These are phyloP conservation scores for Pectinophora gossypiella DNA, from an alignment of 1,140 invertebrate genomes.

Conservation along the genomic window DNA sequence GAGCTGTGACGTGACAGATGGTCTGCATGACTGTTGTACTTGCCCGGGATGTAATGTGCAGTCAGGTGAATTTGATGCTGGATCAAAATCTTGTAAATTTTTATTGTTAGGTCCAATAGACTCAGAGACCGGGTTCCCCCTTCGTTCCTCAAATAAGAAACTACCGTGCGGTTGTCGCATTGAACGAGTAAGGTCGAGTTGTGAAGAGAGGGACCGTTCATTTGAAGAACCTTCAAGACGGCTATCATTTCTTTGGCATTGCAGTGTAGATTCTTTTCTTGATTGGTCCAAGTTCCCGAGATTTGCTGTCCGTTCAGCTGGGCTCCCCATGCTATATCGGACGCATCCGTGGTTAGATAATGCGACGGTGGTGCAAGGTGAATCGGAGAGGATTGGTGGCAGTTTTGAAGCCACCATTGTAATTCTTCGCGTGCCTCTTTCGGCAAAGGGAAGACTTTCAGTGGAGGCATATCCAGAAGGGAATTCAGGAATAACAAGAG, in stretches of 20 bases:
- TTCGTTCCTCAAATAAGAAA: too few species aligned
- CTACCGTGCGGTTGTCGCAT: too few species aligned
- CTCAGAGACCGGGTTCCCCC: too few species aligned
- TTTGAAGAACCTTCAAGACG: slow-evolving; percentile 29
- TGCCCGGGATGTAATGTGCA: too few species aligned
- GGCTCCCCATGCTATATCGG: slow-evolving; percentile 36
- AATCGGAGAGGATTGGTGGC: slow-evolving; percentile 11
- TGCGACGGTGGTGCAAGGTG: too few species aligned
- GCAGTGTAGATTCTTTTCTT: slow-evolving; percentile 29
- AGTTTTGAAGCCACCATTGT: slow-evolving; percentile 15
- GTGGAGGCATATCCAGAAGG: neutral
- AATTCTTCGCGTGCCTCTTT: neutral
- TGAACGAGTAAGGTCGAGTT: too few species aligned
- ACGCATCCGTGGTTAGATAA: slow-evolving; percentile 38
- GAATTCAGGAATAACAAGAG: neutral
- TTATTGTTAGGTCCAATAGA: too few species aligned
- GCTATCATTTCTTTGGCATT: slow-evolving; percentile 43
- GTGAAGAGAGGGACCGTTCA: too few species aligned
- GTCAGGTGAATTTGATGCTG: too few species aligned
- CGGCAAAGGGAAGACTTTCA: neutral
- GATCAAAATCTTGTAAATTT: too few species aligned
- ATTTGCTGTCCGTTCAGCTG: slow-evolving; percentile 19
- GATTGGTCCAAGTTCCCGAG: slow-evolving; percentile 20
- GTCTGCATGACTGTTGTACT: too few species aligned
- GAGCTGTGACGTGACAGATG: too few species aligned